Conservation (phyloP, 2,797 vertebrate species). For the Hypotaenidia okinawae region DNA sequence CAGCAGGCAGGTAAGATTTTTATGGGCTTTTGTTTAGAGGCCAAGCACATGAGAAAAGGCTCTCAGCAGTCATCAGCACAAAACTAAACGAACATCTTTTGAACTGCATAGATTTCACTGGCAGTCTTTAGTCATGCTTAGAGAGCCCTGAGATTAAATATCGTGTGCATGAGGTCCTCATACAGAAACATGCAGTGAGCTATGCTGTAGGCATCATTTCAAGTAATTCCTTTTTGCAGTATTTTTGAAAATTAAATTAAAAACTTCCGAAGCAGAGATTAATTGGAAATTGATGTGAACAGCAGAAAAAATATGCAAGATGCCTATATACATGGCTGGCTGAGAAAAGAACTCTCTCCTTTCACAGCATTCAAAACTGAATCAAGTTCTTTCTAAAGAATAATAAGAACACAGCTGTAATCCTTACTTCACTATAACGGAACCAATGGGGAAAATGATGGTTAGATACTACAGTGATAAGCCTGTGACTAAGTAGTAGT, state of each 20-base stretch:
- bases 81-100: not conserved
- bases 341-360: not conserved
- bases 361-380: not conserved
- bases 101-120: not conserved
- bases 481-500: not conserved
- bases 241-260: conserved; percentile 6
- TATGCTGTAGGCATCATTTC: not conserved
- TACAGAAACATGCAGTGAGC: not conserved
- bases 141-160: not conserved
- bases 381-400: not conserved
- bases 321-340: not conserved
- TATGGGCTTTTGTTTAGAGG: not conserved
- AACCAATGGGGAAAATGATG: not conserved
- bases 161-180: not conserved
- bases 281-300: not conserved
- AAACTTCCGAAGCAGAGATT: not conserved
- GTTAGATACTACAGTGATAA: not conserved
- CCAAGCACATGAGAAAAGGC: not conserved
- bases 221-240: not conserved
- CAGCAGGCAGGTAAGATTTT: not conserved
- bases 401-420: not conserved
- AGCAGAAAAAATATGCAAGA: not conserved
- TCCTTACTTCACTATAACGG: not conserved
- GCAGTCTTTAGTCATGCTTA: not conserved
- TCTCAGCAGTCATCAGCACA: not conserved